These are phyloP conservation scores for Cololabis saira DNA, from an alignment of 2,113 vertebrate genomes.

Conservation along the genomic window DNA sequence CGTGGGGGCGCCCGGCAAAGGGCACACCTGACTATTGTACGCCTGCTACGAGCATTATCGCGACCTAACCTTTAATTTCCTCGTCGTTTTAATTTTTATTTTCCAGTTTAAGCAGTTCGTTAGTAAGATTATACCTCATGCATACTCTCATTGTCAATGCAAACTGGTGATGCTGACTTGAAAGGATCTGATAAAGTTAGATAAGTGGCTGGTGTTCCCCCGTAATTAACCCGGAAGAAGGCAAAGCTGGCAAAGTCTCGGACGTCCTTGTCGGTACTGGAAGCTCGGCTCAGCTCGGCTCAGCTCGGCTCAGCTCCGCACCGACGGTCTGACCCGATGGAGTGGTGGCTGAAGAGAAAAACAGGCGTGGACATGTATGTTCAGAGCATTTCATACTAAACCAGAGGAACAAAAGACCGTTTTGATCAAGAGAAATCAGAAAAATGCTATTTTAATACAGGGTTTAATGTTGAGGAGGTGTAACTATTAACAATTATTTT, in stretches of 20 bases:
- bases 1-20: too few relatives aligned
- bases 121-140: conserved; percentile 53
- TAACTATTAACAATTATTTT: conserved; percentile 62
- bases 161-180: conserved; percentile 44
- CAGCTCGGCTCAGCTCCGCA: conserved; percentile 55
- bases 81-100: conserved; percentile 22
- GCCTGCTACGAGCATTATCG: conserved; percentile 40
- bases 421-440: conserved; percentile 62
- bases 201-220: conserved; percentile 25
- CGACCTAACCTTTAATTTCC: conserved; percentile 23
- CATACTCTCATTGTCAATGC: conserved; percentile 50
- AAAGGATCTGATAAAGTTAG: conserved; percentile 53
- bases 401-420: conserved; percentile 47
- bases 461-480: conserved; percentile 75
- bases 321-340: conserved; percentile 49
- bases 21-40: conserved; percentile 29
- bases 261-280: conserved; percentile 43
- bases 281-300: conserved; percentile 61
- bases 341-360: conserved; percentile 35
- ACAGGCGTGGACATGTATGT: conserved; percentile 18
- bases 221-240: conserved; percentile 52
- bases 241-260: conserved; percentile 56
- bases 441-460: conserved; percentile 75
- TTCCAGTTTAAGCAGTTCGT: conserved; percentile 26
- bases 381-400: conserved; percentile 45